A percentile compares a stretch with the other conserved stretches of the same genome.
Evolutionary conservation across 2,888 invertebrate genomes (phyloP).

Genomic region (Capitulum mitella): DNA sequence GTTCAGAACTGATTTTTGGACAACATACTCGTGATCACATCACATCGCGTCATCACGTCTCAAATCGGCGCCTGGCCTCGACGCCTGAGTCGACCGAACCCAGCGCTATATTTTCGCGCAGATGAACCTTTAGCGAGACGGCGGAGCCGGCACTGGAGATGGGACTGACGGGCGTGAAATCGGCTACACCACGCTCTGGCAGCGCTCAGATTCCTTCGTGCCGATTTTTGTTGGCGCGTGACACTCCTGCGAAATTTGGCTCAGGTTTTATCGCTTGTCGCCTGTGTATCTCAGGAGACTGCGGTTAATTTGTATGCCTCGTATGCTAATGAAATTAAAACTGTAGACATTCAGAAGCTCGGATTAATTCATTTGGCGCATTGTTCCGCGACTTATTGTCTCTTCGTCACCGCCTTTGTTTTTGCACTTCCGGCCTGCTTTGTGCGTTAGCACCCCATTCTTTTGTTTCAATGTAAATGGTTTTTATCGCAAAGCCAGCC

Average conservation of each 20-base stretch:
- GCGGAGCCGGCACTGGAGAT: no score
- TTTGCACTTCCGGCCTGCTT: background rate
- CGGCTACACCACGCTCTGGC: no score
- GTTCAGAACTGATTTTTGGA: no score
- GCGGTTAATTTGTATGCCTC: background rate
- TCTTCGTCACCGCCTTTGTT: background rate
- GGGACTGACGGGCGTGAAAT: background rate
- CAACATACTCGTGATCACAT: no score
- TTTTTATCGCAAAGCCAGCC: background rate
- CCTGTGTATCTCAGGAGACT: background rate
- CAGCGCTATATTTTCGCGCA: no score
- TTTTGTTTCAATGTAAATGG: background rate
- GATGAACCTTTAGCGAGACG: no score
- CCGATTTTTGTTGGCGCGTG: background rate
- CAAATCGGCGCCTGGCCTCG: no score
- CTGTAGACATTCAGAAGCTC: background rate
- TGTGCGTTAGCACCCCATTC: background rate
- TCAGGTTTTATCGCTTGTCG: no score
- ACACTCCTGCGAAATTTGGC: background rate
- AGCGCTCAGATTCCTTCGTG: background rate
- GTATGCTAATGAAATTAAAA: background rate
- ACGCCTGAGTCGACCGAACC: no score
- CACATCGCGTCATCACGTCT: no score
- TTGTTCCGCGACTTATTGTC: background rate
- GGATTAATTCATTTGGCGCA: background rate